Evolutionary conservation across 2,113 vertebrate species (phyloP), one percentile per base, ranked within the genome.

Genomic region (Gobius niger): DNA sequence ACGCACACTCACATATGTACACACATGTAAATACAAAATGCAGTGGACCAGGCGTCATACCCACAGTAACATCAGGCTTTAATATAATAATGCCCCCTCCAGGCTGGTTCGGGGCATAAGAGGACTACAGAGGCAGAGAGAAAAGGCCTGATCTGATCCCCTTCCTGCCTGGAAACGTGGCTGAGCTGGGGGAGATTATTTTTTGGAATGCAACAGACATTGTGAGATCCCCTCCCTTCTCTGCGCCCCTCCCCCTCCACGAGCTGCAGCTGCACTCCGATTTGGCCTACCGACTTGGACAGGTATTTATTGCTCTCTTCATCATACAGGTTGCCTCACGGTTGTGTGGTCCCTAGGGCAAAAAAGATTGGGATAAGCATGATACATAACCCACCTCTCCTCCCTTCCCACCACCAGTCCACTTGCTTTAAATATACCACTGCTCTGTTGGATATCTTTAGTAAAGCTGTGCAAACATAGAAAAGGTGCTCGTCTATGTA

Each of bases 391-490:
- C 63, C 83, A 72, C 77, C 78, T 71, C 73, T 72, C 78, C 64
- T 59, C 50, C 74, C 73, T 71, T 59, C 65, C 71, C 49, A 68
- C 68, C 85, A 75, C 41, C 80, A 85, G 77, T 75, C 79, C 70
- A 67, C 78, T 83, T 87, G 74, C 76, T 86, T 88, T 86, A 89
- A 89, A 89, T 90, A 91, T 80, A 89, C 81, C 72, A 69, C 63
- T 47, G 40, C 73, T 80, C 70, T 84, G 77, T 85, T 85, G 83
- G 86, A 91, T 89, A 86, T 92, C 91, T 92, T 91, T 89, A 89
- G 89, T 93, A 88, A 91, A 92, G 91, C 90, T 93, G 92, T 93
- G 91, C 91, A 93, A 93, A 93, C 87, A 84, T 87, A 85, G 89
- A 78, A 86, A 92, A 93, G 91, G 90, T 92, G 92, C 91, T 90